Conservation (phyloP, 2,113 vertebrate genomes). For the Chaetodon trifascialis region DNA sequence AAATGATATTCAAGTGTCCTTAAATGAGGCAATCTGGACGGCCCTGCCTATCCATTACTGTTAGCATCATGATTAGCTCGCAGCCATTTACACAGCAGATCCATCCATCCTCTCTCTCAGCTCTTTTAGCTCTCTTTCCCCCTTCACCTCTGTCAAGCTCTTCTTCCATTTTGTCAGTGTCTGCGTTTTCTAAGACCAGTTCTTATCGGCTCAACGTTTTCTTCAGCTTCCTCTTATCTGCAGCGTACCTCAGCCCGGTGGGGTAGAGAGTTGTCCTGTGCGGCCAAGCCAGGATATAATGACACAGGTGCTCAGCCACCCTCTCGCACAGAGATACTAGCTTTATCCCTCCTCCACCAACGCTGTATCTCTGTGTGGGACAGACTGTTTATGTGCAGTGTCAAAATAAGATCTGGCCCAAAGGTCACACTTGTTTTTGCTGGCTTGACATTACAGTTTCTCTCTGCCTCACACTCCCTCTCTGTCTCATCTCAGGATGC, state of each 20-base stretch:
- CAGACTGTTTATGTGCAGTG: constrained; percentile 30
- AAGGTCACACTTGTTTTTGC: constrained; percentile 58
- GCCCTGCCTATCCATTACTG: constrained; percentile 61
- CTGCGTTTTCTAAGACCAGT: constrained; percentile 47
- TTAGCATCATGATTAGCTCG: constrained; percentile 69
- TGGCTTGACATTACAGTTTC: constrained; percentile 28
- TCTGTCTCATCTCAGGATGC: constrained; percentile 25
- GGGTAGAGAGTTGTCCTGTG: constrained; percentile 52
- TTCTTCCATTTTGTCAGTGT: constrained; percentile 56
- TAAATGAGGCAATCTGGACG: constrained; percentile 66
- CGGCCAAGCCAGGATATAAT: constrained; percentile 41
- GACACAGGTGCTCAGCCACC: constrained; percentile 48
- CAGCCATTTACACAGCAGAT: constrained; percentile 61
- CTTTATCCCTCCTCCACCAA: constrained; percentile 23
- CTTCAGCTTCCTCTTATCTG: constrained; percentile 56
- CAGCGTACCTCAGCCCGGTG: background rate
- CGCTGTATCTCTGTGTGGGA: constrained; percentile 31
- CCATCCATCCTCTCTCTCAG: constrained; percentile 41
- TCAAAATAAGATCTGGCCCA: constrained; percentile 46
- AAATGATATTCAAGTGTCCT: constrained; percentile 65
- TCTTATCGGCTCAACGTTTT: constrained; percentile 54
- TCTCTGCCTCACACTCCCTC: background rate
- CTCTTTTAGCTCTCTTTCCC: constrained; percentile 23
- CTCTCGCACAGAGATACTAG: constrained; percentile 31
- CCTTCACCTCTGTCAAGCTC: constrained; percentile 8